phyloP scores from a whole-genome alignment of 1,140 invertebrate genomes.

The Probaryconus sp. region DNA sequence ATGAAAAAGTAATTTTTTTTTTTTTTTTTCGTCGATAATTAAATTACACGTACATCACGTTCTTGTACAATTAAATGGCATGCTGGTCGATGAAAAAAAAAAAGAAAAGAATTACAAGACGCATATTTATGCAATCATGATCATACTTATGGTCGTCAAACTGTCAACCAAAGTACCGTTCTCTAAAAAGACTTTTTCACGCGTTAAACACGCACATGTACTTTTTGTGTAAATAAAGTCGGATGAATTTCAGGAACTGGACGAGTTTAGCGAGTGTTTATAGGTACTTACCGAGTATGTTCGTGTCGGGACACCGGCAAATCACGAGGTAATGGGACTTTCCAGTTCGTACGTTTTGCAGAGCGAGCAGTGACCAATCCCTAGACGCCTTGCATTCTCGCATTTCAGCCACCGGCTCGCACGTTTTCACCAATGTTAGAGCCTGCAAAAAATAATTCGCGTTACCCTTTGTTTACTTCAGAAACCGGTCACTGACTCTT shows the following conservation, averaged over 20 bases:
- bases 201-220: constrained; percentile 35
- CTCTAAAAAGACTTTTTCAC: constrained; percentile 33
- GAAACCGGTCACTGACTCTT: not conserved
- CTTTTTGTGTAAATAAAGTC: constrained; percentile 51
- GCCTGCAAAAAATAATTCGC: constrained; percentile 79
- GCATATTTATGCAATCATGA: constrained; percentile 47
- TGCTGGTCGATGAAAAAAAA: no score
- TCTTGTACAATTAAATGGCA: constrained; percentile 27
- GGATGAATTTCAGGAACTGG: constrained; percentile 59
- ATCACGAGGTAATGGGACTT: constrained; percentile 97
- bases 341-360: constrained; percentile 94
- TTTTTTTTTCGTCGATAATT: constrained; percentile 35
- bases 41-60: constrained; percentile 31
- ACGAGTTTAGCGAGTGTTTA: constrained; percentile 59
- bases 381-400: constrained; percentile 90
- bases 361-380: constrained; percentile 93
- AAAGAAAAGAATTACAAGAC: constrained; percentile 1
- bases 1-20: no score
- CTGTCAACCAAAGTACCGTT: constrained; percentile 47
- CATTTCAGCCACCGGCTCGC: constrained; percentile 93
- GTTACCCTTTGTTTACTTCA: constrained; percentile 5
- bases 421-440: constrained; percentile 94
- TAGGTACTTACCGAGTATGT: constrained; percentile 85
- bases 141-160: constrained; percentile 32
- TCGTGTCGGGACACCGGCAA: constrained; percentile 91